phyloP scores from a whole-genome alignment of 2,888 invertebrate species.

The Coleophora flavipennella region DNA sequence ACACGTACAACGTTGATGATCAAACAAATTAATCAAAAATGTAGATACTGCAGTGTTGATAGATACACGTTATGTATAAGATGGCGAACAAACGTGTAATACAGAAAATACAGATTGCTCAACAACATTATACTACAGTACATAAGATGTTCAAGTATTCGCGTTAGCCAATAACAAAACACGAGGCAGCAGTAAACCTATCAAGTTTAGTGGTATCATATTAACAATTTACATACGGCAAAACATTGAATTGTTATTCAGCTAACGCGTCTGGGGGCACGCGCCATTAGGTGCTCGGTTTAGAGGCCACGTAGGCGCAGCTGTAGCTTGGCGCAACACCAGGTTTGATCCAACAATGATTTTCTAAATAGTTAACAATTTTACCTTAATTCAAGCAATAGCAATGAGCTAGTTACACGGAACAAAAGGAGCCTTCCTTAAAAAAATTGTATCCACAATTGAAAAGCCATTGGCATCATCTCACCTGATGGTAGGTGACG shows the following conservation, averaged over 20 bases:
- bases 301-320: constrained; percentile 31
- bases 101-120: constrained; percentile 8
- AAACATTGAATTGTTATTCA: constrained; percentile 42
- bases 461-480: no score
- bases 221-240: constrained; percentile 8
- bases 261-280: constrained; percentile 42
- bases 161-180: background rate
- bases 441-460: no score
- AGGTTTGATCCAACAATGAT: no score
- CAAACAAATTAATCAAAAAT: no score
- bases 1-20: no score
- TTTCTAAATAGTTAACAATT: no score
- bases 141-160: background rate
- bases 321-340: constrained; percentile 11
- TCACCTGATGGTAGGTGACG: no score
- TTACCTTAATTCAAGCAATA: no score
- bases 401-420: no score
- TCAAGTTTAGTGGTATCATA: constrained; percentile 8
- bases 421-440: no score
- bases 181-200: background rate
- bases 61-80: no score
- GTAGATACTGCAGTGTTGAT: no score
- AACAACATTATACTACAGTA: constrained; percentile 3
- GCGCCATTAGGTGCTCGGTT: constrained; percentile 34
- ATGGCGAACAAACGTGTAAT: background rate